phyloP scores from a whole-genome alignment of 30 jellyfish, hydroid and myxozoan species.

The Cassiopea xamachana region DNA sequence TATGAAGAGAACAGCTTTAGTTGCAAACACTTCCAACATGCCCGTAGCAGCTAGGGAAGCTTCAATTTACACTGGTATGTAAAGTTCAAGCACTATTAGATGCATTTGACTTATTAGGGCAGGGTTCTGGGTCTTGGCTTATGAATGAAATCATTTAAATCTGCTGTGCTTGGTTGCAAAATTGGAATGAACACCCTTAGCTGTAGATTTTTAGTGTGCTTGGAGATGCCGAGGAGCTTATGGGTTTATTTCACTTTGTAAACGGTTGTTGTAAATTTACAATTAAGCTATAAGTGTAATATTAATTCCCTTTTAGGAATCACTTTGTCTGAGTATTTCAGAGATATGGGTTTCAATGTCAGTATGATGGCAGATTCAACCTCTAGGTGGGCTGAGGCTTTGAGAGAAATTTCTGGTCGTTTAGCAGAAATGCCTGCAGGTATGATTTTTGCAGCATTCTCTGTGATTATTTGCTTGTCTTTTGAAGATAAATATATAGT shows the following conservation, averaged over 20 bases:
- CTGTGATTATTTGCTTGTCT: neutral
- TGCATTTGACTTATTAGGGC: neutral
- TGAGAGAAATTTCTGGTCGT: slow-evolving; percentile 99
- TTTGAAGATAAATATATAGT: neutral
- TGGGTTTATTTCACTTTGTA: too few relatives aligned
- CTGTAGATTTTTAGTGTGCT: too few relatives aligned
- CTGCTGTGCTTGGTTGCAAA: too few relatives aligned
- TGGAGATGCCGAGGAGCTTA: too few relatives aligned
- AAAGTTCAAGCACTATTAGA: neutral
- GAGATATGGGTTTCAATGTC: slow-evolving; percentile 99
- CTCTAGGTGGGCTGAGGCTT: slow-evolving; percentile 99
- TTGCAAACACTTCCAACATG: slow-evolving; percentile 99
- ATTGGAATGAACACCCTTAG: too few relatives aligned
- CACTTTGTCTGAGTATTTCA: slow-evolving; percentile 96
- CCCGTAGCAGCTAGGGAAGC: slow-evolving; percentile 99
- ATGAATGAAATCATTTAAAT: too few relatives aligned
- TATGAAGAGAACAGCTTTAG: slow-evolving; percentile 99
- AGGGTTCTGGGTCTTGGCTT: too few relatives aligned
- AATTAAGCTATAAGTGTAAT: neutral
- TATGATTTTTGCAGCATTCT: neutral
- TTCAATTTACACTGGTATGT: slow-evolving; percentile 96
- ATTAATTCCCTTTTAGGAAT: slow-evolving; percentile 67
- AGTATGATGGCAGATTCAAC: slow-evolving; percentile 99
- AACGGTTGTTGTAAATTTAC: too few relatives aligned
- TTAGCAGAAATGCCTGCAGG: slow-evolving; percentile 99